Evolutionary conservation across 2,113 vertebrate genomes (phyloP).

Genomic region (Rhinogobius similis): DNA sequence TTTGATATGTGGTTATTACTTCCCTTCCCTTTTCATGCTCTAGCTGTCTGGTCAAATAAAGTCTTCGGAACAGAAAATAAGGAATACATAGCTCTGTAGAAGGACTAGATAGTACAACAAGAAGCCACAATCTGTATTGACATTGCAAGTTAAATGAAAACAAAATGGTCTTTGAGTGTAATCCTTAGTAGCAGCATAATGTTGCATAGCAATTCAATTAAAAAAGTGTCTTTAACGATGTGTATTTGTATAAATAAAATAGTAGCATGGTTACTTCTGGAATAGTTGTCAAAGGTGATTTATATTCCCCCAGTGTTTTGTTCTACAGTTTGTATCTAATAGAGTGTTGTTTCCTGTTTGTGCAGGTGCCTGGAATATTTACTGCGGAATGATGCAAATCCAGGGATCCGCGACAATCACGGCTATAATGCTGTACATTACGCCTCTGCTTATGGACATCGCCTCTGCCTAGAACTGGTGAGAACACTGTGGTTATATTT

Average conservation of each 20-base stretch:
- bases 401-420: constrained; percentile 96
- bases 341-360: constrained; percentile 31
- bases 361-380: constrained; percentile 98
- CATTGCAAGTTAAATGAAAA: neutral
- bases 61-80: too few species aligned
- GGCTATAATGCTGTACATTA: constrained; percentile 98
- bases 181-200: neutral
- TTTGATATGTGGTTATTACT: too few species aligned
- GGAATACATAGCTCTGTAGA: neutral
- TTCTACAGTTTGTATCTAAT: neutral
- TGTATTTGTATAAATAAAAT: too few species aligned
- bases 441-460: constrained; percentile 82
- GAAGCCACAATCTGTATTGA: neutral
- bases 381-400: constrained; percentile 95
- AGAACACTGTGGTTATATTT: constrained; percentile 31
- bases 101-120: too few species aligned
- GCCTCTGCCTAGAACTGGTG: constrained; percentile 82
- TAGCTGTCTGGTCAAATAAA: too few species aligned
- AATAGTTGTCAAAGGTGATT: neutral
- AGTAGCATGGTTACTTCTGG: neutral
- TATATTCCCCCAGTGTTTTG: neutral
- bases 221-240: too few species aligned
- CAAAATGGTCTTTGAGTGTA: neutral
- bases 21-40: too few species aligned
- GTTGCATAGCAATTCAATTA: neutral